Evolutionary conservation across 64 coral and sea anemone genomes (phyloP).

Genomic region (Trachythela sp.): DNA sequence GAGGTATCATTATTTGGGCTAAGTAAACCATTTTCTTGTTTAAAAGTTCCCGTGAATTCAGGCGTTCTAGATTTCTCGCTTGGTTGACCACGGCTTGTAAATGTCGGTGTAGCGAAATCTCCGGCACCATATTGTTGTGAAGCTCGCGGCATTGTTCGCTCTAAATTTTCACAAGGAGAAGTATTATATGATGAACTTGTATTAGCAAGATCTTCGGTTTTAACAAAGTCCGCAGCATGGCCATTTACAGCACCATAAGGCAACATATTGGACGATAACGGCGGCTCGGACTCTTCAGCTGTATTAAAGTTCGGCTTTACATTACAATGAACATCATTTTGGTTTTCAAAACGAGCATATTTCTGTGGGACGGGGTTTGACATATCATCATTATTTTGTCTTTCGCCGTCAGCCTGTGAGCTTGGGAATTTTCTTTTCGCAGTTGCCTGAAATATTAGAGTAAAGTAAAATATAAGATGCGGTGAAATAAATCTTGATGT

Average conservation of each 20-base stretch:
- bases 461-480: not conserved
- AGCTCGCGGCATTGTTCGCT: not conserved
- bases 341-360: slow-evolving; percentile 16
- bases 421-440: not conserved
- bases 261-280: not conserved
- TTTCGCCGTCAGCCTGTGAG: not conserved
- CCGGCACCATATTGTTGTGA: not conserved
- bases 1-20: not conserved
- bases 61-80: not conserved
- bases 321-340: slow-evolving; percentile 15
- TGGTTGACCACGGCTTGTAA: slow-evolving; percentile 25
- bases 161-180: not conserved
- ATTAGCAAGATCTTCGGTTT: not conserved
- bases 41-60: slow-evolving; percentile 4
- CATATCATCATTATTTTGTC: not conserved
- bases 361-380: not conserved
- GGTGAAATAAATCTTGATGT: not conserved
- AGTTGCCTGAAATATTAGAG: not conserved
- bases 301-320: not conserved
- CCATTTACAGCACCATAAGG: not conserved
- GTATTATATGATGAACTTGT: not conserved
- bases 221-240: not conserved
- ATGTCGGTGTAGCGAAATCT: not conserved
- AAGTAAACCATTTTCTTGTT: slow-evolving; percentile 22
- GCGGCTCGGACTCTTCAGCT: not conserved